phyloP scores from a whole-genome alignment of 2,797 vertebrate species.

The Picus viridis region DNA sequence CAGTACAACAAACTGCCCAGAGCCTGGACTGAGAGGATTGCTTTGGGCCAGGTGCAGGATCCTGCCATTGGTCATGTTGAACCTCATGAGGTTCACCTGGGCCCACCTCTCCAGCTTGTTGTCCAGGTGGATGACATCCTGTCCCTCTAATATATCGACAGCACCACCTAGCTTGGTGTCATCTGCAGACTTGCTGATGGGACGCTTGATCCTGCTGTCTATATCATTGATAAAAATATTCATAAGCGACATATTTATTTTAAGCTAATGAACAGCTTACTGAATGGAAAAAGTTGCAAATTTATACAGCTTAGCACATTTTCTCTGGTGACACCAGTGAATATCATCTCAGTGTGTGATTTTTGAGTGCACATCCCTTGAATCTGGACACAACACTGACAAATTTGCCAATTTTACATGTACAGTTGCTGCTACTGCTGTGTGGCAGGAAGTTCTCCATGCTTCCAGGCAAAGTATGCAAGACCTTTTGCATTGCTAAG shows the following conservation, averaged over 20 bases:
- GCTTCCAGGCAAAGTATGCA: neutral
- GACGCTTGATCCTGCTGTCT: no score
- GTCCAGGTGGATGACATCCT: no score
- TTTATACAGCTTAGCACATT: slow-evolving; percentile 8
- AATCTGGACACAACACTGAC: neutral
- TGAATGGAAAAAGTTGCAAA: neutral
- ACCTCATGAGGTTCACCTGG: no score
- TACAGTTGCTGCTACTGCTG: neutral
- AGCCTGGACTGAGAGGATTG: no score
- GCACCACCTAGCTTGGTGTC: no score
- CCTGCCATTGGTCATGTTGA: no score
- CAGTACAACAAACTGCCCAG: neutral
- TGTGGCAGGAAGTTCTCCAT: slow-evolving; percentile 5
- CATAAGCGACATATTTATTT: neutral
- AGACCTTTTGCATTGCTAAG: neutral
- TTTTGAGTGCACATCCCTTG: neutral
- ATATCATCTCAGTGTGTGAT: neutral
- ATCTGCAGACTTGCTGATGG: no score
- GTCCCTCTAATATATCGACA: no score
- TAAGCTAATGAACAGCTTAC: slow-evolving; percentile 37
- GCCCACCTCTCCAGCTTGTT: no score
- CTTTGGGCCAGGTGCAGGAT: no score
- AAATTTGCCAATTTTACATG: slow-evolving; percentile 8
- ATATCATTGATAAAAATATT: no score
- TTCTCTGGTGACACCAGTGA: neutral